Evolutionary conservation across 2,113 vertebrate genomes (phyloP).

Genomic region (Protomyctophum bolini): DNA sequence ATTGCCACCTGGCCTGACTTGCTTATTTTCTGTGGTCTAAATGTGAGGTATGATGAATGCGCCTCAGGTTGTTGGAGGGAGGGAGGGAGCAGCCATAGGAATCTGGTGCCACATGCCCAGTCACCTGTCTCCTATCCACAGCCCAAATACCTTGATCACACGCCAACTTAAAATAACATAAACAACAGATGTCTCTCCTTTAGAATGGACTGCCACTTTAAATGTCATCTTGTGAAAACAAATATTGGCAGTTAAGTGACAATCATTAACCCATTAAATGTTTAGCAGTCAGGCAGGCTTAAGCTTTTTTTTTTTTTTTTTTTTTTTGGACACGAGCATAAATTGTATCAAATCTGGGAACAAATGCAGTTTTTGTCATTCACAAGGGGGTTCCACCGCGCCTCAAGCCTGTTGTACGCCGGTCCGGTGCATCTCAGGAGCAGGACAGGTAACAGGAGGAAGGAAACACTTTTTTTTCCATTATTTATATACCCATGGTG

Average conservation of each 20-base stretch:
- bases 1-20: conserved; percentile 10
- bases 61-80: conserved; percentile 40
- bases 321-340: neutral
- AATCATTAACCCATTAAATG: conserved; percentile 25
- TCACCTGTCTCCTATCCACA: conserved; percentile 47
- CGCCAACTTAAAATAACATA: conserved; percentile 56
- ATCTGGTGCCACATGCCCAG: conserved; percentile 53
- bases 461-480: no score
- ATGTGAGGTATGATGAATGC: conserved; percentile 34
- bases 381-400: no score
- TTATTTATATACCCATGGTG: no score
- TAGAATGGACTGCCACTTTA: conserved; percentile 37
- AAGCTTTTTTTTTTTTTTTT: conserved; percentile 22
- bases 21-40: conserved; percentile 20
- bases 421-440: no score
- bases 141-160: conserved; percentile 62
- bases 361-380: neutral
- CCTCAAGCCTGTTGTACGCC: no score
- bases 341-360: neutral
- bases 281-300: conserved; percentile 5
- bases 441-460: no score
- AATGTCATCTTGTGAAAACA: conserved; percentile 43
- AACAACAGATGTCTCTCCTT: conserved; percentile 64
- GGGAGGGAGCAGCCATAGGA: conserved; percentile 24
- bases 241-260: conserved; percentile 22